Evolutionary conservation across 2,113 vertebrate genomes (phyloP), one percentile per base, ranked within the genome.

Genomic region (Petromus typicus): DNA sequence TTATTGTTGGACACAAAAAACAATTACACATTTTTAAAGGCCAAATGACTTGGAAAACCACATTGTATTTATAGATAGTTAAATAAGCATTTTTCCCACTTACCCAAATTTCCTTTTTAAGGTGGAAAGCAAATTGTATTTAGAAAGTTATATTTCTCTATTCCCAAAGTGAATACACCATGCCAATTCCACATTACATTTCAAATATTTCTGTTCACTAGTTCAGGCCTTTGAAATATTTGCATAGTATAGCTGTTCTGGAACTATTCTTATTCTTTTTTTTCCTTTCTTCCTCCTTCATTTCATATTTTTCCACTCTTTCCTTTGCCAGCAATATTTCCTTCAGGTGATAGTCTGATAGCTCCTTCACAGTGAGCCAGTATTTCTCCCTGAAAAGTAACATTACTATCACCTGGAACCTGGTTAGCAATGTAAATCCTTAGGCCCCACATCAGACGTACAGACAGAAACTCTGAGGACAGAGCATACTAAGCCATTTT

Each of bases 21-120:
- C 63, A 96, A 92, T 93, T 88, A 92, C 48, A 92, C 63, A 67
- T 91, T 94, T n/a, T 95, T 92, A 90, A 97, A 97, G 51, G n/a
- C 73, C 40, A 95, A 90, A 95, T 93, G 85, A 95, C 48, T 97
- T 94, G 84, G 69, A 93, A 92, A 97, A 96, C 43, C 56, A 90
- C 43, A 22, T 18, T 95, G 45, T 92, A 95, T 93, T 92, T 95
- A 67, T 82, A 92, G 95, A 87, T 37, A 66, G 8, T 92, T 94
- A 95, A 97, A 67, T 96, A 86, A 95, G 34, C 85, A 94, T 94
- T 91, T 85, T 93, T 93, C 12, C 23, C 54, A 90, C 83, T 93
- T 95, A 78, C 51, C 71, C n/a, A 95, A 95, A 95, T 95, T 82
- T 12, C 51, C 22, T 16, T 90, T 97, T 95, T 92, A 87, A 95